A percentile compares a stretch with the other conserved stretches of the same genome.
These are phyloP conservation scores for human DNA, from an alignment of 2,113 vertebrate genomes.

Conservation along the genomic window GRCh38 chr2:83615501-83616000, in stretches of 20 bases:
- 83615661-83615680: not conserved
- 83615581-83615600: not conserved
- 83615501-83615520: not conserved
- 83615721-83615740: not conserved
- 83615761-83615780: not conserved
- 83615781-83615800: not conserved
- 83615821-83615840: not conserved
- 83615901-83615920: too few relatives aligned
- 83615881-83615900: not conserved
- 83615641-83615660: not conserved
- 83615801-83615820: not conserved
- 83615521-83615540: not conserved
- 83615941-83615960: too few relatives aligned
- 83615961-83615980: too few relatives aligned
- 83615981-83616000: too few relatives aligned
- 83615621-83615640: not conserved
- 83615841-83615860: not conserved
- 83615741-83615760: not conserved
- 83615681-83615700: not conserved
- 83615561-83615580: not conserved
- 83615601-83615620: not conserved
- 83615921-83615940: too few relatives aligned
- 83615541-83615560: not conserved
- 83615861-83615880: not conserved
- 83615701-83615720: not conserved